These are phyloP conservation scores for Salminus brasiliensis DNA, from an alignment of 2,113 vertebrate species.

Conservation along the genomic window DNA sequence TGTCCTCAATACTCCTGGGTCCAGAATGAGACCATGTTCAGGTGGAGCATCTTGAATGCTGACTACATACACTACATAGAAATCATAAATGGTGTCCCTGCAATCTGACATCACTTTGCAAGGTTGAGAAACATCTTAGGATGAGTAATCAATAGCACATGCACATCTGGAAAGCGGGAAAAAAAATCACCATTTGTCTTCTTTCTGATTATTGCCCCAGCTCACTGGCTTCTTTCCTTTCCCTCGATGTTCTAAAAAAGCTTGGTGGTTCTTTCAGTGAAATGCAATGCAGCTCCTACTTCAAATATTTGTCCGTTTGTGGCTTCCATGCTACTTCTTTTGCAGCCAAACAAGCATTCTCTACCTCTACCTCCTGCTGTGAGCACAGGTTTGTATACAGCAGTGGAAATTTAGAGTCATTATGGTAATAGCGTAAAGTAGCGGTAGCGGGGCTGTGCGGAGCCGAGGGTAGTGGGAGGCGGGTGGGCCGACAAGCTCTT, in stretches of 20 bases:
- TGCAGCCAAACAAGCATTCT: background rate
- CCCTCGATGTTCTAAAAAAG: background rate
- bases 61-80: background rate
- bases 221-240: background rate
- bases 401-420: slow-evolving; percentile 32
- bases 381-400: background rate
- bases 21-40: background rate
- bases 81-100: background rate
- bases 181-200: background rate
- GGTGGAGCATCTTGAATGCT: background rate
- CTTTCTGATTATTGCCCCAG: background rate
- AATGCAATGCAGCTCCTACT: slow-evolving; percentile 43
- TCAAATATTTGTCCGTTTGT: slow-evolving; percentile 53
- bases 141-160: background rate
- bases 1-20: background rate
- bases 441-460: slow-evolving; percentile 9
- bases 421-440: slow-evolving; percentile 42
- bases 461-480: slow-evolving; percentile 1
- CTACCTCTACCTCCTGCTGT: background rate
- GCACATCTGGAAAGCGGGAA: background rate
- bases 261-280: slow-evolving; percentile 32
- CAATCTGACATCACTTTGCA: background rate
- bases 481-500: slow-evolving; percentile 22
- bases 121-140: background rate
- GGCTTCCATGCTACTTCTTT: background rate